Evolutionary conservation across 2,888 invertebrate species (phyloP).

Genomic region (Habroteleia sp.): DNA sequence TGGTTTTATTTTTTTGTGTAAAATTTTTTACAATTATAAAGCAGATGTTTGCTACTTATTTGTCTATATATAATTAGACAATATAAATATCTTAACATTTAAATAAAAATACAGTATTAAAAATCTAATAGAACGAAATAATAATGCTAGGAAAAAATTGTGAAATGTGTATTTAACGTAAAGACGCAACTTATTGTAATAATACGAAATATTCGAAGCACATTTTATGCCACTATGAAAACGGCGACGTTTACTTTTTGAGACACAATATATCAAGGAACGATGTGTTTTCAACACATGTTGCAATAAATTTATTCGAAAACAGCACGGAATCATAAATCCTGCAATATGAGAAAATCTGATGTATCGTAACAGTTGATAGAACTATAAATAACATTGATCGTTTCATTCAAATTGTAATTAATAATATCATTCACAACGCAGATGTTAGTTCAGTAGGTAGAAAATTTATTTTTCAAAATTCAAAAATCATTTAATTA

Average conservation of each 20-base stretch:
- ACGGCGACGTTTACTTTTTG: constrained; percentile 39
- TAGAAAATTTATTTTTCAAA: background rate
- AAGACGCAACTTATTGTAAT: background rate
- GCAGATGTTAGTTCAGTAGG: background rate
- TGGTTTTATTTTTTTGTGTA: too few relatives aligned
- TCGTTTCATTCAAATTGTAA: constrained; percentile 44
- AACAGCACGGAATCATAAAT: constrained; percentile 45
- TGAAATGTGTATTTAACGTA: too few relatives aligned
- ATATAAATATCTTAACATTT: too few relatives aligned
- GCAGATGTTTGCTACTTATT: too few relatives aligned
- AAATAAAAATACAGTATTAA: too few relatives aligned
- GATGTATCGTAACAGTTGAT: constrained; percentile 36
- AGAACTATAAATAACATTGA: constrained; percentile 43
- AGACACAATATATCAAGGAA: constrained; percentile 49
- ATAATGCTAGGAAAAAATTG: too few relatives aligned
- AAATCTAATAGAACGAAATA: too few relatives aligned
- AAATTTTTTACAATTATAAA: too few relatives aligned
- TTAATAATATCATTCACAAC: constrained; percentile 26
- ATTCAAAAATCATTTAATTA: too few relatives aligned
- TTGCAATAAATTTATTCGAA: constrained; percentile 52
- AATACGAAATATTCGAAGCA: constrained; percentile 22
- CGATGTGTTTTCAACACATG: constrained; percentile 34
- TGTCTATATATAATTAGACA: too few relatives aligned
- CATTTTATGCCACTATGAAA: constrained; percentile 19
- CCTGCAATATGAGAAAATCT: constrained; percentile 51